Base-by-base conservation (phyloP, 2,888 invertebrate species). In the Chrysomela aeneicollis region DNA sequence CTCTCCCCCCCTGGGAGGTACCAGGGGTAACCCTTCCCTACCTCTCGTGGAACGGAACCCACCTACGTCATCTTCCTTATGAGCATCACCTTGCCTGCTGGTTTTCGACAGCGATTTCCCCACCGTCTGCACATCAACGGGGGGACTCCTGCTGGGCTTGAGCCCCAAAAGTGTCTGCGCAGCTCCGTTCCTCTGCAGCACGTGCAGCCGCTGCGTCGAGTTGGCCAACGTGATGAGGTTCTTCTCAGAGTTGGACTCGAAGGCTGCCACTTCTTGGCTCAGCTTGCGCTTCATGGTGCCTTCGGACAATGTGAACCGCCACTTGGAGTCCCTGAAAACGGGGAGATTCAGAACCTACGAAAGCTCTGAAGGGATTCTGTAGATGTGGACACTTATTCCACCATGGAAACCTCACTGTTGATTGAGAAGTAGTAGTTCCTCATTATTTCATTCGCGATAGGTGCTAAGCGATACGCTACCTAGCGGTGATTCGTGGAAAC, bases 231-330 rank as follows among this genome's bases (percentile, higher is more conserved):
- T 73, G 19, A 76, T 75, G 30, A 74, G 62, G 61, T 76, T 73
- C 57, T 75, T 73, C 32, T 75, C 74, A 15, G 15, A 66, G 32
- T 64, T 57, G 18, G 66, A 67, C 17, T 77, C 74, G 50, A 59
- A 69, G 42, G 66, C 17, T 12, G 47, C 10, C 4, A 57, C 71
- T 54, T 81, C 80, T 59, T 74, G 76, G 63, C 77, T 77, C 50
- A 76, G 76, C 71, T 82, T 82, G 59, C 82, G 67, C 67, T 82
- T 82, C 63, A 75, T 68, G 35, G 72, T 71, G 60, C 75, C 79
- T 66, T 81, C 81, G 1, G 74, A 69, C 17, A 83, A 66, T 55
- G 75, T 79, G 64, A 82, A 78, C 68, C 76, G 79, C 83, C 82
- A 83, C 57, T 78, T 64, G 9, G 46, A 50, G 35, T 65, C 65